Conservation (phyloP, 2,888 invertebrate genomes). For the Pristionchus japonicus region DNA sequence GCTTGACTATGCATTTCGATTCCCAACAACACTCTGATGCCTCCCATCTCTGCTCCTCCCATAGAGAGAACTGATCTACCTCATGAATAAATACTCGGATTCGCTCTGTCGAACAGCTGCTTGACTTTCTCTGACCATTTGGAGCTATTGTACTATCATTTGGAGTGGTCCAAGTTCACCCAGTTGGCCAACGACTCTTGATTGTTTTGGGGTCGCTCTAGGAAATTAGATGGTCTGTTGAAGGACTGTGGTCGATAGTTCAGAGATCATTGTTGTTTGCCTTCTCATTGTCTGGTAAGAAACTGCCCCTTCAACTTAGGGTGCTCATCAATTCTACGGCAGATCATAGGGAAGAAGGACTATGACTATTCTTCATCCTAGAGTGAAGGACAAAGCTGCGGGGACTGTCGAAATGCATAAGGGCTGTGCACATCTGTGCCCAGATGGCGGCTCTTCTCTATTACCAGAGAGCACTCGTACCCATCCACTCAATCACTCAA, state of each 20-base stretch:
- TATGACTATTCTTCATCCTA: no score
- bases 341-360: no score
- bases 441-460: constrained; percentile 7
- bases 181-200: not conserved
- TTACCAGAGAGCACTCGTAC: not conserved
- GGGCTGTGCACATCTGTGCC: not conserved
- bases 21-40: not conserved
- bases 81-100: not conserved
- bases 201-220: not conserved
- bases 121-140: no score
- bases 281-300: not conserved
- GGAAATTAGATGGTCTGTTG: not conserved
- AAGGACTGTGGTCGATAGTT: not conserved
- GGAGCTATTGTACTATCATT: not conserved
- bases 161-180: not conserved
- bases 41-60: not conserved
- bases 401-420: constrained; percentile 38
- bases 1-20: constrained; percentile 12
- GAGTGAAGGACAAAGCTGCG: no score
- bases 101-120: no score
- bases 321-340: no score
- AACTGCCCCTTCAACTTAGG: no score
- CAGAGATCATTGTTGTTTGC: not conserved
- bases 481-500: constrained; percentile 30
- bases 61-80: not conserved